These are phyloP conservation scores for Drosophila anomelani DNA, from an alignment of 2,888 invertebrate species.

Conservation along the genomic window DNA sequence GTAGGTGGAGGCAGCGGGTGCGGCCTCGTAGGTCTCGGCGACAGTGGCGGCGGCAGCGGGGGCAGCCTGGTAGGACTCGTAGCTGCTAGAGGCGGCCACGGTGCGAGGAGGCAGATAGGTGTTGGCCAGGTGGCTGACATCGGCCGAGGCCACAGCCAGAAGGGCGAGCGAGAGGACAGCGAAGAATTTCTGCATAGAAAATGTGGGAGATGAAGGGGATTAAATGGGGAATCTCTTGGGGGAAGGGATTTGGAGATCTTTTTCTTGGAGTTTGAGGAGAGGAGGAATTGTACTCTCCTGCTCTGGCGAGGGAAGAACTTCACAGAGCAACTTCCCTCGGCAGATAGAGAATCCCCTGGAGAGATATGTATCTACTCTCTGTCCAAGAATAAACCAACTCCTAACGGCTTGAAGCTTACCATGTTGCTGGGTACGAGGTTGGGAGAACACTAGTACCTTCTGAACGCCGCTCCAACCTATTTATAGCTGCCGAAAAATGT, in stretches of 20 bases:
- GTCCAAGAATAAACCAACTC: neutral
- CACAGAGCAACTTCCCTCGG: neutral
- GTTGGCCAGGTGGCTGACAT: constrained; percentile 68
- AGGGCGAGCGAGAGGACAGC: constrained; percentile 63
- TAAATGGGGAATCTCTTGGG: neutral
- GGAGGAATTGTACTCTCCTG: neutral
- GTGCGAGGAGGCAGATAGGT: constrained; percentile 64
- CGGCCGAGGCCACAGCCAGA: constrained; percentile 62
- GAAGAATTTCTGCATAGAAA: constrained; percentile 57
- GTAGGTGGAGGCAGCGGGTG: constrained; percentile 40
- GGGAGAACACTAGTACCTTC: constrained; percentile 61
- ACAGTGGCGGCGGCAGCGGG: constrained; percentile 16
- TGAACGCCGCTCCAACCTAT: constrained; percentile 53
- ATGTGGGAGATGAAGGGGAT: neutral
- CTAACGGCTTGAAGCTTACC: constrained; percentile 51
- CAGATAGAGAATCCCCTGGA: neutral
- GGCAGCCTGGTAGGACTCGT: constrained; percentile 36
- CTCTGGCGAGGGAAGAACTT: neutral
- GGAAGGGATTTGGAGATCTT: neutral
- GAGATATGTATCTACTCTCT: neutral
- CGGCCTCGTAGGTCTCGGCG: constrained; percentile 31
- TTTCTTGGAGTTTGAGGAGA: neutral
- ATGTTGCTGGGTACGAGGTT: constrained; percentile 59
- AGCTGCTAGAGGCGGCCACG: constrained; percentile 44
- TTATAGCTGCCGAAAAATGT: constrained; percentile 56